Base-by-base conservation (phyloP, 2,797 vertebrate species). In the Pteropus rufus region DNA sequence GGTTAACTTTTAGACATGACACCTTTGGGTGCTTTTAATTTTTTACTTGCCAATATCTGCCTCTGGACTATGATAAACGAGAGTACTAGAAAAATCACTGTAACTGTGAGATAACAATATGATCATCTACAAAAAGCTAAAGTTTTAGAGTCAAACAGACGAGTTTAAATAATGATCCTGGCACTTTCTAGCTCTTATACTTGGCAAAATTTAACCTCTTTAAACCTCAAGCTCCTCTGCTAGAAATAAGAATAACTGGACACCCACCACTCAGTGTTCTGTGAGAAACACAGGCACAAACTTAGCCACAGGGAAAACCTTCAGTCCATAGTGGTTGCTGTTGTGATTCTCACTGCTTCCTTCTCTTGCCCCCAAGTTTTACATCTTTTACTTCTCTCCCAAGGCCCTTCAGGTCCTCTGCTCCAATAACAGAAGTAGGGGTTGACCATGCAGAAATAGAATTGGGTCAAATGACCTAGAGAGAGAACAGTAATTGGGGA, bases 101-200 rank as follows among this genome's bases (percentile, higher is more conserved):
- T 19, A 70, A 56, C 21, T 69, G 4, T 36, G 19, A 76, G 39
- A 87, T 23, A 83, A 92, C 15, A 79, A 10, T 41, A 58, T 52
- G 69, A 52, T 70, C 62, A 65, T 34, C 36, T 56, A 65, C 56
- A 64, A 80, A 75, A 76, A 36, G 29, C 15, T 73, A 75, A 86
- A 36, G 41, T 52, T 88, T 88, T 39, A 18, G 21, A 86, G 11
- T 79, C 56, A 41, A 58, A 76, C 10, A 87, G 23, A 36, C 58
- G 54, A 83, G 34, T 44, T 94, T 92, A 85, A 93, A 77, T 80
- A 49, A 73, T 23, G 36, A 80, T 76, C 92, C 54, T 88, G 39
- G 54, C 14, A 75, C 64, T 95, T 96, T 15, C 75, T 72, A 36
- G 36, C 26, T 87, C 23, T 44, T 91, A 75, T 83, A 23, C 88